Evolutionary conservation across 2,113 vertebrate genomes (phyloP).

Genomic region (Ochotona princeps): DNA sequence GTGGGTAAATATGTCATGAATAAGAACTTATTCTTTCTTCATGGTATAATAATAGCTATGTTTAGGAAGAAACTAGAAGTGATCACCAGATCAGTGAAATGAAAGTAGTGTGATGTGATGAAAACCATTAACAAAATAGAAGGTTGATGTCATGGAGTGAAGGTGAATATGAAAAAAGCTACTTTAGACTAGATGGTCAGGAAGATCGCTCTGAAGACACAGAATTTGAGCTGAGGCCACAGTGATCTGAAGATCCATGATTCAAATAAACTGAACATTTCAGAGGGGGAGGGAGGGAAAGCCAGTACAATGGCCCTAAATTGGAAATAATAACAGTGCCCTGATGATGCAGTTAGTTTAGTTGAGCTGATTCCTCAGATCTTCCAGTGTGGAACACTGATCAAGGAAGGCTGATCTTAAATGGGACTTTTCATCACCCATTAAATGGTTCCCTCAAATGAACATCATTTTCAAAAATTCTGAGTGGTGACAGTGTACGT

Average conservation of each 20-base stretch:
- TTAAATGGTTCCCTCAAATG: neutral
- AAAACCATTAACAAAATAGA: neutral
- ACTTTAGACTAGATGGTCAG: neutral
- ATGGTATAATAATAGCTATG: neutral
- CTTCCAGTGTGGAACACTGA: neutral
- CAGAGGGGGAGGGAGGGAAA: neutral
- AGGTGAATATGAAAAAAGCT: neutral
- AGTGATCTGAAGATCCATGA: neutral
- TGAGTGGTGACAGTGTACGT: neutral
- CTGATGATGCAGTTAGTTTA: neutral
- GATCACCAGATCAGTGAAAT: neutral
- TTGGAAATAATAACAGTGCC: neutral
- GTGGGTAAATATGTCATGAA: neutral
- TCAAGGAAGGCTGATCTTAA: neutral
- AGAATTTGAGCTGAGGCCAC: neutral
- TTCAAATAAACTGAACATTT: neutral
- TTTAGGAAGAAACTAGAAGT: neutral
- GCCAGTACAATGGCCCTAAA: neutral
- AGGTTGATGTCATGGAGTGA: neutral
- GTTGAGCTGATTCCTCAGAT: neutral
- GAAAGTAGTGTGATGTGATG: neutral
- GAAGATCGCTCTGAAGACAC: neutral
- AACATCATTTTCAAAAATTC: neutral
- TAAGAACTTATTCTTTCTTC: neutral
- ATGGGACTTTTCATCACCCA: neutral